These are phyloP conservation scores for Illadopsis cleaveri DNA, from an alignment of 2,113 vertebrate genomes.

Conservation along the genomic window DNA sequence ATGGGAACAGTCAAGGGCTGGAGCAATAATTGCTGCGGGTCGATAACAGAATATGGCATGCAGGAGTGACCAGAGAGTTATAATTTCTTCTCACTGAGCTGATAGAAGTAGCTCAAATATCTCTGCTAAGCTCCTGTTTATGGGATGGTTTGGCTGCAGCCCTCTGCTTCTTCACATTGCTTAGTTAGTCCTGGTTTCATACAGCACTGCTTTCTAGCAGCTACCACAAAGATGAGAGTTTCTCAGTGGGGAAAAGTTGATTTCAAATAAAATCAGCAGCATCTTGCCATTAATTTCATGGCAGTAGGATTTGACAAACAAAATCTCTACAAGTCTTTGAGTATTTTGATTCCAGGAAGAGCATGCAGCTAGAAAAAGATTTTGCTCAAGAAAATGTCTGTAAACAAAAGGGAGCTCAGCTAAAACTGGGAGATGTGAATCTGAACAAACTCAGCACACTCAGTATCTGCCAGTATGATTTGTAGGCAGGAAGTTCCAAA, in stretches of 20 bases:
- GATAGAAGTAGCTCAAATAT: not conserved
- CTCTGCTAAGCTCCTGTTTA: not conserved
- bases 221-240: not conserved
- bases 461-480: not conserved
- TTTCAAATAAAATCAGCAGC: not conserved
- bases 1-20: not conserved
- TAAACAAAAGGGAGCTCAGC: not conserved
- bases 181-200: not conserved
- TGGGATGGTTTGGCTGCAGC: not conserved
- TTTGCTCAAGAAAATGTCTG: not conserved
- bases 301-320: not conserved
- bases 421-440: not conserved
- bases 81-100: not conserved
- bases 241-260: not conserved
- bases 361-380: not conserved
- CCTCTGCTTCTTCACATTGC: not conserved
- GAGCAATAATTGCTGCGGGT: not conserved
- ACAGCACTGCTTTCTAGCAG: not conserved
- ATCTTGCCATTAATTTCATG: not conserved
- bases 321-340: not conserved
- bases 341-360: not conserved
- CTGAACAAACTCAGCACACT: not conserved
- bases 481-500: not conserved
- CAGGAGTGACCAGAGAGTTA: not conserved
- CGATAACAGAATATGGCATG: accelerated